Evolutionary conservation across 1,140 invertebrate genomes (phyloP), one percentile per base, ranked within the genome.

Genomic region (Drosophila oshimai): DNA sequence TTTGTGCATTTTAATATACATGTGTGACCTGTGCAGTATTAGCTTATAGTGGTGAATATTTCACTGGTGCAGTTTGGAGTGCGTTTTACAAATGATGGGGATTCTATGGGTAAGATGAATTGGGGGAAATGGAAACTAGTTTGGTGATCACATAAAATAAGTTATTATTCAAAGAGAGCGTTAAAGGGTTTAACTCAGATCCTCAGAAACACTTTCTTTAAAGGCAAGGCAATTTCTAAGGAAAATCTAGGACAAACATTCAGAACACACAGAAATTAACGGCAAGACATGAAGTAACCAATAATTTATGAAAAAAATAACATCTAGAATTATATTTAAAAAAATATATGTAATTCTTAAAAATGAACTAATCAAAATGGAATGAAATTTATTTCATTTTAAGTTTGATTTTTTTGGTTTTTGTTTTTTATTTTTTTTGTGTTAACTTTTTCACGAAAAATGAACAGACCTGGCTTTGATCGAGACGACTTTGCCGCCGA

Each of bases 381-480:
- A 69, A 51, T 57, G 58, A 42, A 55, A 79, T 64, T 50, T 37
- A 29, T 46, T 75, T 75, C 34, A 55, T 36, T 62, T 44, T 39
- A 9, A 36, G 13, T 70, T 60, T 53, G 50, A 46, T 47, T 51
- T 51, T 60, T 67, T 42, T 29, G 2, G 18, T 6, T 39, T 42
- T 15, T 62, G 7, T 10, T 41, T 33, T 6, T 24, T 57, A 42
- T 46, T 57, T 53, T 24, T 75, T 51, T 76, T 69, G 61, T 67
- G 37, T 41, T 22, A 47, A 71, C 13, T 69, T 37, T 77, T 41
- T 41, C 68, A 75, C 58, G 73, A 79, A 72, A 72, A 67, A 51
- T 54, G 42, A 93, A 95, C 95, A 95, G 95, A 98, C 97, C 97
- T 98, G 95, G 97, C 97, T 96, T 98, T 98, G 93, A 98, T 95